phyloP scores from a whole-genome alignment of 2,113 vertebrate genomes.

The Sebastes schlegelii region DNA sequence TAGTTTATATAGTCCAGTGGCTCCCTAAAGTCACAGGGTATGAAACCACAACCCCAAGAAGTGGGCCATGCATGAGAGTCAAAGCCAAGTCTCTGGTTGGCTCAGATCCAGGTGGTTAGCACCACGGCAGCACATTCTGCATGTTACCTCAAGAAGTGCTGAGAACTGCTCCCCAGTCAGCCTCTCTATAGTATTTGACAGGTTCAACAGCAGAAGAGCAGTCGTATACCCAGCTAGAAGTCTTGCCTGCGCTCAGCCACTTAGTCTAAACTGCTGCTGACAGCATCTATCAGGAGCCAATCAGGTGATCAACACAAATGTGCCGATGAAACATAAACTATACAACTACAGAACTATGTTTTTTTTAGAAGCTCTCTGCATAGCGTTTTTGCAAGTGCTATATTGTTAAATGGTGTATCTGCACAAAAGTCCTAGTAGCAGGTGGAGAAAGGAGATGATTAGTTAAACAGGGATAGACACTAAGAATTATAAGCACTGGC shows the following conservation, averaged over 20 bases:
- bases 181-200: constrained; percentile 63
- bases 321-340: background rate
- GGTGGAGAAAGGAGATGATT: background rate
- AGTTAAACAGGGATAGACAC: too few relatives aligned
- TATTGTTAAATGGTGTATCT: background rate
- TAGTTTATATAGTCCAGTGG: constrained; percentile 68
- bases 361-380: background rate
- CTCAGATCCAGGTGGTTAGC: constrained; percentile 73
- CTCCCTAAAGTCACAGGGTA: constrained; percentile 66
- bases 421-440: background rate
- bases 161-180: constrained; percentile 62
- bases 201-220: constrained; percentile 52
- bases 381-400: background rate
- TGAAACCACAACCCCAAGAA: constrained; percentile 77
- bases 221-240: constrained; percentile 9
- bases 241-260: constrained; percentile 22
- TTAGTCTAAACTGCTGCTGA: constrained; percentile 43
- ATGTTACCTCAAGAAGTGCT: constrained; percentile 67
- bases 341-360: background rate
- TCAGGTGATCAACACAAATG: constrained; percentile 10
- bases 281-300: constrained; percentile 31
- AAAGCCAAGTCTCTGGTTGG: constrained; percentile 64
- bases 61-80: constrained; percentile 42
- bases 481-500: too few relatives aligned
- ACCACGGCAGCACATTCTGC: constrained; percentile 72